phyloP scores from a whole-genome alignment of 2,113 vertebrate species.

The Cacatua alba region DNA sequence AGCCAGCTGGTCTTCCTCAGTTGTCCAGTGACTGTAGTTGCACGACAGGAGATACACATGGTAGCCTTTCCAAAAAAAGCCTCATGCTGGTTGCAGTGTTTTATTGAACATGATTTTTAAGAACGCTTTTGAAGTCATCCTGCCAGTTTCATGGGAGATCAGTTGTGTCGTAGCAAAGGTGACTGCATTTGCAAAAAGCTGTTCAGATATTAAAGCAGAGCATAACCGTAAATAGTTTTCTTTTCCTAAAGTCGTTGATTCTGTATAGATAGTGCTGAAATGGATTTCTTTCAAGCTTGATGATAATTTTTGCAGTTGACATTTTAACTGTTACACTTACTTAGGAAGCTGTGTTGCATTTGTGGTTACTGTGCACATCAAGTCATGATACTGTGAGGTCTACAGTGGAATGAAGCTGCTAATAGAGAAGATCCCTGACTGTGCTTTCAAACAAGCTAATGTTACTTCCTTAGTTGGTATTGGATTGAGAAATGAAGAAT shows the following conservation, averaged over 20 bases:
- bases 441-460: background rate
- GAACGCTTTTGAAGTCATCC: background rate
- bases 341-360: background rate
- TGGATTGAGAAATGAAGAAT: background rate
- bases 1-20: background rate
- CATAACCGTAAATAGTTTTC: background rate
- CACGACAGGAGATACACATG: background rate
- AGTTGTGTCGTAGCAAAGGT: background rate
- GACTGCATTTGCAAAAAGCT: background rate
- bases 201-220: background rate
- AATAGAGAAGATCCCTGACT: background rate
- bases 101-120: background rate
- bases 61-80: background rate
- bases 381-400: background rate
- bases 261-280: background rate
- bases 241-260: background rate
- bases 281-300: background rate
- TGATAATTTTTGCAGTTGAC: background rate
- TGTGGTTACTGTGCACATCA: background rate
- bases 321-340: background rate
- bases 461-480: background rate
- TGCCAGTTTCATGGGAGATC: background rate
- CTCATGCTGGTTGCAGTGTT: background rate
- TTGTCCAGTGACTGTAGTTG: background rate
- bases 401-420: background rate